These are phyloP conservation scores for Phoebastria nigripes DNA, from an alignment of 2,797 vertebrate genomes.

Conservation along the genomic window DNA sequence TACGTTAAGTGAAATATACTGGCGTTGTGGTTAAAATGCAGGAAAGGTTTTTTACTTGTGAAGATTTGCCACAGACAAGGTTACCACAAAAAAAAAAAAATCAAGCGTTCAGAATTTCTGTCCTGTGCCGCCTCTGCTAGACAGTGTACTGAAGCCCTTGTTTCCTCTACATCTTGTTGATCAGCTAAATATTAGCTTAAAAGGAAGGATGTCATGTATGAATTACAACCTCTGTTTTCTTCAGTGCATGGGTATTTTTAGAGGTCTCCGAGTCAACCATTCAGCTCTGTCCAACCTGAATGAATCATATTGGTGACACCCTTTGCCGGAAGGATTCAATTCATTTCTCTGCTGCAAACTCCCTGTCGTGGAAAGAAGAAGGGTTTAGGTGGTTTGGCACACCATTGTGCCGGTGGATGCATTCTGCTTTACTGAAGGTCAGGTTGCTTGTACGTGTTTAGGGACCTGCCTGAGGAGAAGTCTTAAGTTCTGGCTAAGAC, in stretches of 20 bases:
- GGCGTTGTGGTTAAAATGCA: background rate
- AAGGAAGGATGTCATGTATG: background rate
- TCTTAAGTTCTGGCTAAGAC: background rate
- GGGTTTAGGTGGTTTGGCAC: background rate
- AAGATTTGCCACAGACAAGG: background rate
- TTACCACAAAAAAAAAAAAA: background rate
- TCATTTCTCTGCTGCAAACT: background rate
- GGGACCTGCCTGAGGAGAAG: background rate
- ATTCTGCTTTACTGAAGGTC: background rate
- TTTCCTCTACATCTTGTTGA: background rate
- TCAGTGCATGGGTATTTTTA: background rate
- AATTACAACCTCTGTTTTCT: background rate
- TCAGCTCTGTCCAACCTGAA: background rate
- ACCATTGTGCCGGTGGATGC: background rate
- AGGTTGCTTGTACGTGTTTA: background rate
- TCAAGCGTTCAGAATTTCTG: background rate
- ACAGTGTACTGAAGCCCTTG: background rate
- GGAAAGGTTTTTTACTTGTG: background rate
- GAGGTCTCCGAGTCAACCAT: background rate
- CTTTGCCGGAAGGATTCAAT: background rate
- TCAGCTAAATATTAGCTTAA: background rate
- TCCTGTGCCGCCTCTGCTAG: background rate
- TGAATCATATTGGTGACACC: background rate
- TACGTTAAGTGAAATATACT: background rate
- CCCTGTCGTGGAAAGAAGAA: background rate